Evolutionary conservation across 1,140 invertebrate genomes (phyloP).

Genomic region (Ectropis grisescens): DNA sequence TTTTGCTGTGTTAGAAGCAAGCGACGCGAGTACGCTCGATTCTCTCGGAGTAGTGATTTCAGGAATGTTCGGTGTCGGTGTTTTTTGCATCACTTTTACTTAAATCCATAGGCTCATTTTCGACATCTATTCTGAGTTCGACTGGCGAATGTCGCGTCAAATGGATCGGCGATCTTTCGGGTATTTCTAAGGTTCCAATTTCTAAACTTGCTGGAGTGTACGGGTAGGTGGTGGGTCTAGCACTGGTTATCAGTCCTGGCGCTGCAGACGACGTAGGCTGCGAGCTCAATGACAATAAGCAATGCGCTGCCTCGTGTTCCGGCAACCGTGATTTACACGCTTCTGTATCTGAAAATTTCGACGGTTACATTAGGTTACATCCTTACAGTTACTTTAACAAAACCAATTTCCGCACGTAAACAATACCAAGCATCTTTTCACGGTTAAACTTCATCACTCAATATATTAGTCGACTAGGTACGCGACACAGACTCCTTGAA

Average conservation of each 20-base stretch:
- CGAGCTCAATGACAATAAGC: conserved; percentile 81
- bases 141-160: conserved; percentile 19
- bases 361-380: not conserved
- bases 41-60: conserved; percentile 76
- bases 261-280: conserved; percentile 55
- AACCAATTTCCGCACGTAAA: too few relatives aligned
- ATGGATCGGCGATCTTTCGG: conserved; percentile 29
- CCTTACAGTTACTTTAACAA: too few relatives aligned
- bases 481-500: too few relatives aligned
- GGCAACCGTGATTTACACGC: conserved; percentile 73
- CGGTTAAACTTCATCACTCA: too few relatives aligned
- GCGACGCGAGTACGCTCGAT: conserved; percentile 73
- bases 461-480: too few relatives aligned
- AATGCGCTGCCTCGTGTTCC: conserved; percentile 90
- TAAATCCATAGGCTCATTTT: conserved; percentile 73
- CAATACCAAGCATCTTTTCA: too few relatives aligned
- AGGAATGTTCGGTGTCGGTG: conserved; percentile 23
- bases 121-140: conserved; percentile 32
- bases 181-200: conserved; percentile 28
- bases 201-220: conserved; percentile 67
- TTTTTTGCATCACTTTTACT: conserved; percentile 60
- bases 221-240: conserved; percentile 74
- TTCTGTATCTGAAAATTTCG: conserved; percentile 64
- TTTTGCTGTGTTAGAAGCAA: conserved; percentile 75
- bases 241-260: conserved; percentile 69